Base-by-base conservation (phyloP, 2,113 vertebrate species). In the Phaethornis superciliosus region DNA sequence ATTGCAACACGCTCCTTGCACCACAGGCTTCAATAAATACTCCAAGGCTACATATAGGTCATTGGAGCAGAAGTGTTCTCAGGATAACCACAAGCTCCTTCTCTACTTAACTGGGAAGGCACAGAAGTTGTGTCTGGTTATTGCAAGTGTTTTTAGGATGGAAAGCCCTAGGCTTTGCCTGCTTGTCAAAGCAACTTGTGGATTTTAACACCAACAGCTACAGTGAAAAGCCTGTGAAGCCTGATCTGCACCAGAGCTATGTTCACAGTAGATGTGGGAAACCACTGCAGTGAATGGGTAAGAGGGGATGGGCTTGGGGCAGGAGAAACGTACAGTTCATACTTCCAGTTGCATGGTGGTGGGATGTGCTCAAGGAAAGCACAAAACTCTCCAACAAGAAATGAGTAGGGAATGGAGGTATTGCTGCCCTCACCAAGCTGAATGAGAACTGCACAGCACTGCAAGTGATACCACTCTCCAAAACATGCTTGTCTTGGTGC, bases 121-220 rank as follows among this genome's bases (percentile, higher is more conserved):
- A 81, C 55, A 20, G 6, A 17, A 80, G 47, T n/a, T 90, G 86
- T 70, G 76, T 72, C 80, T 87, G 70, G 63, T 78, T 95, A 89
- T 72, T 69, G 69, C 47, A 71, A 77, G 93, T 84, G 75, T 78
- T 79, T 94, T 85, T 70, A 85, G 94, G 87, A 89, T 91, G 91
- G 63, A 79, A 94, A 89, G 86, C 90, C 74, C 80, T 80, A 83
- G 65, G 76, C 40, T 78, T 71, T 65, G 52, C 54, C 70, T 92
- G 88, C 44, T 94, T 91, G 81, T 94, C 86, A 88, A 46, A 90
- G 81, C 93, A 87, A 78, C 85, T 77, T 63, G 77, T 24, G 42
- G 75, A 91, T 89, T 90, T 93, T 89, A 95, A 88, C 87, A 89
- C 63, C 65, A 95, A 77, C 49, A 79, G 62, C 81, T 87, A 88